Conservation (phyloP, 2,113 vertebrate species). For the Nannobrachium achirus region DNA sequence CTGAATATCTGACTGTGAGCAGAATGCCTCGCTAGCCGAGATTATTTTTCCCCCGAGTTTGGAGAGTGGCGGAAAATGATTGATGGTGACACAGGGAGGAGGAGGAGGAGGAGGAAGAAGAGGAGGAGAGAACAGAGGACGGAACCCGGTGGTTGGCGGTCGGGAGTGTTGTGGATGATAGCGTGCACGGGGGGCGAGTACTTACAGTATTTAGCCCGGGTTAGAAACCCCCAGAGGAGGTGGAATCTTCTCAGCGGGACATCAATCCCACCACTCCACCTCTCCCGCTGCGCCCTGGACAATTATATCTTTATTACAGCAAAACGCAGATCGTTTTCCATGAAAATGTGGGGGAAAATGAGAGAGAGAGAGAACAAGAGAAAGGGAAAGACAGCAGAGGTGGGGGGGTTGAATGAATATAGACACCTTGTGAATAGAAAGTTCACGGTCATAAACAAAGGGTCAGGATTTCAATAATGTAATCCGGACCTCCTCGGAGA, state of each 20-base stretch:
- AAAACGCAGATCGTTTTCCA: constrained; percentile 68
- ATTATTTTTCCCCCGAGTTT: constrained; percentile 41
- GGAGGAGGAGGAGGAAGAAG: constrained; percentile 31
- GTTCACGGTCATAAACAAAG: constrained; percentile 71
- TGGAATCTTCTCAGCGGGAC: constrained; percentile 64
- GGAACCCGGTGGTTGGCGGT: constrained; percentile 18
- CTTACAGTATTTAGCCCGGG: constrained; percentile 55
- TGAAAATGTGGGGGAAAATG: constrained; percentile 44
- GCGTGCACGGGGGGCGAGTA: constrained; percentile 31
- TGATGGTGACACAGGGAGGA: constrained; percentile 39
- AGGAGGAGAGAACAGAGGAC: constrained; percentile 37
- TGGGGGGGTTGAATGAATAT: constrained; percentile 39
- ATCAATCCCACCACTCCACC: constrained; percentile 66
- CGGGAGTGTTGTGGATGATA: constrained; percentile 8
- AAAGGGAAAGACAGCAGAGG: constrained; percentile 38
- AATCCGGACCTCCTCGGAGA: constrained; percentile 71
- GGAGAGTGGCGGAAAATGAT: constrained; percentile 62
- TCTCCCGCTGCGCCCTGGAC: constrained; percentile 67
- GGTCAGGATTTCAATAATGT: constrained; percentile 68
- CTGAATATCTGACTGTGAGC: constrained; percentile 35
- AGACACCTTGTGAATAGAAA: constrained; percentile 44
- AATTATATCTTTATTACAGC: constrained; percentile 75
- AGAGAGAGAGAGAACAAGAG: constrained; percentile 52
- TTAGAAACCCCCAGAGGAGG: constrained; percentile 45
- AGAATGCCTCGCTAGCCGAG: constrained; percentile 11